Conservation (phyloP, 1,140 invertebrate genomes). For the Drosophila jambulina region DNA sequence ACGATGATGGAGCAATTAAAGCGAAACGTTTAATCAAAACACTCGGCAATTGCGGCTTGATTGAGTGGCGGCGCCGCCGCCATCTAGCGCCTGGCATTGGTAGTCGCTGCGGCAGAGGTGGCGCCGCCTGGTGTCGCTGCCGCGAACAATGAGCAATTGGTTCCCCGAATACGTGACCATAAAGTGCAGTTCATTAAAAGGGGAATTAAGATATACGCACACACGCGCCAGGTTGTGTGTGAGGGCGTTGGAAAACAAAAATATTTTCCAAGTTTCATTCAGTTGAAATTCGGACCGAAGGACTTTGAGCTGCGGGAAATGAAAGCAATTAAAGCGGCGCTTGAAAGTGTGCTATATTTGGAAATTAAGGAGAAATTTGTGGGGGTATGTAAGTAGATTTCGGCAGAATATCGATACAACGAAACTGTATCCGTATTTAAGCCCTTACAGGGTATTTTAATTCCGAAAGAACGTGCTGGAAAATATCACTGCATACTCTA, state of each 20-base stretch:
- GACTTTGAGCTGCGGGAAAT: background rate
- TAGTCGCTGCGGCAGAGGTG: background rate
- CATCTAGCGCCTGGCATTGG: constrained; percentile 17
- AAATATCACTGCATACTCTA: too few species aligned
- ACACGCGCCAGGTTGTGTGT: too few species aligned
- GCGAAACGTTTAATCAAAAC: constrained; percentile 53
- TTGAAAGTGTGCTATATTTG: background rate
- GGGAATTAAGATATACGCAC: background rate
- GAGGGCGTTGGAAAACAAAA: background rate
- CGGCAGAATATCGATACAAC: too few species aligned
- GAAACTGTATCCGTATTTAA: too few species aligned
- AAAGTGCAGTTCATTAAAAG: constrained; percentile 10
- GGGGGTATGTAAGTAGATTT: too few species aligned
- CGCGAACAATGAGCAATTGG: constrained; percentile 6
- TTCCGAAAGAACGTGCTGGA: too few species aligned
- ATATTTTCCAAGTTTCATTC: background rate
- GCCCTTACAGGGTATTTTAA: too few species aligned
- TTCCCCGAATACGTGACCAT: constrained; percentile 9
- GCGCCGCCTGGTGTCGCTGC: constrained; percentile 13
- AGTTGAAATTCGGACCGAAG: background rate
- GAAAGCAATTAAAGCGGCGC: background rate
- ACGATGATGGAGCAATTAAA: constrained; percentile 63
- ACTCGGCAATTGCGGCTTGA: constrained; percentile 21
- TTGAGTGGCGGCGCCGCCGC: constrained; percentile 31
- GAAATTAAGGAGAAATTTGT: too few species aligned